A percentile compares a stretch with the other conserved stretches of the same genome.
Conservation (phyloP, 92 coral and sea anemone genomes). For the Meandrina meandrites region DNA sequence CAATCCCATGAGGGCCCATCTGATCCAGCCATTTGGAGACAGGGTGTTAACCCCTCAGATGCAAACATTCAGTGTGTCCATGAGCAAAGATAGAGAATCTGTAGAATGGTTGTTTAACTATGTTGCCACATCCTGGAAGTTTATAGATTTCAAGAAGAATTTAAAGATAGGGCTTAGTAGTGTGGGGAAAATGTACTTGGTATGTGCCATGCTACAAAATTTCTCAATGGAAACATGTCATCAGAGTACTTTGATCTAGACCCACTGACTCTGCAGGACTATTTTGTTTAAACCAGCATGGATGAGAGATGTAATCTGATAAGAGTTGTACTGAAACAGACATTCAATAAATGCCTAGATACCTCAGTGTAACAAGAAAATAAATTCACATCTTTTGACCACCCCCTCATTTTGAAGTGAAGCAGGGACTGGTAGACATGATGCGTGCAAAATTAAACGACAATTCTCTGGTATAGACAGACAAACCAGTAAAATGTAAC, state of each 20-base stretch:
- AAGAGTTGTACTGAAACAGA: conserved; percentile 41
- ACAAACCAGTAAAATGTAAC: too few relatives aligned
- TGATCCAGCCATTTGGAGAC: conserved; percentile 29
- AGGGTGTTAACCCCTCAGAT: conserved; percentile 26
- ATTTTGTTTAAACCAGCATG: conserved; percentile 36
- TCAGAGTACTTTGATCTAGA: conserved; percentile 29
- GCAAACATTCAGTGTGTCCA: conserved; percentile 17
- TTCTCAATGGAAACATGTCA: conserved; percentile 12
- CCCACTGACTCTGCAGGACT: conserved; percentile 35
- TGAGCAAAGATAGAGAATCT: conserved; percentile 37
- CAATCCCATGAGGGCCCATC: conserved; percentile 24
- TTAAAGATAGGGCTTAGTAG: conserved; percentile 31
- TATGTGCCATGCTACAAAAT: conserved; percentile 24
- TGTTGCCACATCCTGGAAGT: conserved; percentile 40
- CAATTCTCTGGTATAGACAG: too few relatives aligned
- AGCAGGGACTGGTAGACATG: too few relatives aligned
- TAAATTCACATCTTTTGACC: conserved; percentile 27
- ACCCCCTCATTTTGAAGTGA: conserved; percentile 36
- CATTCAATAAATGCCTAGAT: conserved; percentile 23
- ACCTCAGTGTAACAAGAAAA: conserved; percentile 23
- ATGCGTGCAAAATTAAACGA: not conserved
- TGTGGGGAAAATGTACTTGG: conserved; percentile 31
- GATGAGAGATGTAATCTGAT: conserved; percentile 31
- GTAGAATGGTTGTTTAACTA: conserved; percentile 35
- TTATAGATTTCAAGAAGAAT: conserved; percentile 40